Evolutionary conservation across 1,140 invertebrate genomes (phyloP), one percentile per base, ranked within the genome.

Genomic region (Augochlora pura): DNA sequence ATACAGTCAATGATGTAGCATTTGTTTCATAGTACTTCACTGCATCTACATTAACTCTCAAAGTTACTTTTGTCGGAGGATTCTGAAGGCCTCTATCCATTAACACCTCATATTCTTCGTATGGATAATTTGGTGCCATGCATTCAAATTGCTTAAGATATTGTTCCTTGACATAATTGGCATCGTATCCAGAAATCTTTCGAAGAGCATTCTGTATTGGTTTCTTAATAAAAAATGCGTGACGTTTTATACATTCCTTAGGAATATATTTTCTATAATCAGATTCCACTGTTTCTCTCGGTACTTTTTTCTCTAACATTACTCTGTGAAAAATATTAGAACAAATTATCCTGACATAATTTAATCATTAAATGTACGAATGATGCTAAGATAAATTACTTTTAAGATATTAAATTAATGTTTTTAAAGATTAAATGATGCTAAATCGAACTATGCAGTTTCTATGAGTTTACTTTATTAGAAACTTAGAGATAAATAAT

Each of bases 251-350:
- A 63, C 97, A 94, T 75, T 95, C 95, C 90, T 96, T 96, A 0
- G 97, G 97, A 81, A 98, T 95, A 92, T 96, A 98, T 80, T 96
- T 95, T 88, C 96, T 96, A 78, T 97, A 97, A 78, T 97, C 95
- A 77, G 94, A 95, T 88, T 96, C 95, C 8, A 98, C 94, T 72
- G 94, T 93, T 82, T 96, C 95, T 27, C 93, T 91, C 18, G 94
- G 89, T 63, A 95, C 89, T 75, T 94, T 94, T 84, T 96, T 95
- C 88, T 97, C 97, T 23, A 96, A 87, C 91, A 96, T 96, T 18
- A 96, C 95, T 82, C 96, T 93, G 57, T 91, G 93, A 93, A 90
- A 93, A n/a, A 62, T 25, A 80, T 69, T 32, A 18, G 65, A 16
- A 25, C 18, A 25, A 49, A 9, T 16, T 32, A 16, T 32, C 1